Evolutionary conservation across 2,113 vertebrate genomes (phyloP).

Genomic region (Struthio camelus): DNA sequence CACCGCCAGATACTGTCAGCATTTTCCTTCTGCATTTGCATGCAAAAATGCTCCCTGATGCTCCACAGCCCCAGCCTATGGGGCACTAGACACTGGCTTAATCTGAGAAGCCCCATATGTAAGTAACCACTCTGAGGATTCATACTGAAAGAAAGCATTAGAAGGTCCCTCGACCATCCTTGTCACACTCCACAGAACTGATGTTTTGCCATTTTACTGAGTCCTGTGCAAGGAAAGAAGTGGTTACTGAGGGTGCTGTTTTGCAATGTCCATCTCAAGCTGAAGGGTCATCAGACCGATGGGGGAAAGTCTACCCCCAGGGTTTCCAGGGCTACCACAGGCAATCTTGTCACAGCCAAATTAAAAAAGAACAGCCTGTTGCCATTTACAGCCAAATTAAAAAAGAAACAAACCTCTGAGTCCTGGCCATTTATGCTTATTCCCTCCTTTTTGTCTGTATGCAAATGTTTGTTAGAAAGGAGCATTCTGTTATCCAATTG

Average conservation of each 20-base stretch:
- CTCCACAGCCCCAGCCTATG: neutral
- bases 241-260: rapidly evolving
- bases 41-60: too few species aligned
- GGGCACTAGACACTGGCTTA: neutral
- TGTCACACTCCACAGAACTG: neutral
- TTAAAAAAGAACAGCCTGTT: neutral
- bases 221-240: neutral
- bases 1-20: neutral
- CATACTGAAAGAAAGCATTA: neutral
- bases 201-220: neutral
- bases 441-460: neutral
- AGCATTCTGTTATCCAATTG: neutral
- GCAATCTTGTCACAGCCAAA: neutral
- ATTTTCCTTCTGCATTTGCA: neutral
- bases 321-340: neutral
- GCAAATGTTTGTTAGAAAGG: neutral
- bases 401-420: neutral
- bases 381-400: neutral
- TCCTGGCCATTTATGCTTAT: neutral
- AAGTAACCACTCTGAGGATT: neutral
- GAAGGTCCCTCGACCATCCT: neutral
- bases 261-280: neutral
- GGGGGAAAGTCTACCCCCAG: neutral
- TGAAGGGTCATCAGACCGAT: neutral
- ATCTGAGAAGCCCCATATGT: neutral